Evolutionary conservation across 1,140 invertebrate species (phyloP), one percentile per base, ranked within the genome.

Genomic region (Cotesia chilonis): DNA sequence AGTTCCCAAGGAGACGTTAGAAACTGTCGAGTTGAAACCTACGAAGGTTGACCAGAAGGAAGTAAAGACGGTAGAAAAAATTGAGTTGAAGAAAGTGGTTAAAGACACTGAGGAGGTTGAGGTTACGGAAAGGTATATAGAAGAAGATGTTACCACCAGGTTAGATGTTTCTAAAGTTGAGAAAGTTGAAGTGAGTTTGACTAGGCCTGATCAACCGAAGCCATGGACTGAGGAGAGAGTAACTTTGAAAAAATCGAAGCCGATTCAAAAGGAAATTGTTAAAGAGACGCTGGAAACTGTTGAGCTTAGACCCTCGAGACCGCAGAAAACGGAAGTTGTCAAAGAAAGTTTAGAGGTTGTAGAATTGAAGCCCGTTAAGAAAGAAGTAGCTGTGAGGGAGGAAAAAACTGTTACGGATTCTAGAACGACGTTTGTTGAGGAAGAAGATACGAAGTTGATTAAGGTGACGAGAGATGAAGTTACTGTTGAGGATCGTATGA

Each of bases 171-270:
- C 73, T 6, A 57, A 47, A 73, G 74, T 52, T 5, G 54, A 77
- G 75, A 63, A 68, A 47, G 47, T 51, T 47, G 64, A 74, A 28
- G 67, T 67, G 54, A 67, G 20, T 28, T 75, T 1, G 78, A 83
- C 72, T 77, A 81, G 70, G 77, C 80, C 59, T 78, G 85, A 79
- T 77, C 82, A 79, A 83, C 80, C 38, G 1, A 88, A 87, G 71
- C 84, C 86, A 14, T 90, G 90, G 89, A 90, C 85, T 28, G 86
- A 90, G 77, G 81, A 87, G 78, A 80, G 79, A 75, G 78, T 85
- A 41, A 75, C 76, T 64, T 65, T 87, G 14, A 85, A 84, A 63
- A 81, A 78, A 65, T 75, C 81, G 1, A 75, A 75, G 60, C 75
- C 78, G 63, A 76, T 82, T 63, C 79, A 72, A 47, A 86, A 85